These are phyloP conservation scores for Aspidapion aeneum DNA, from an alignment of 2,888 invertebrate genomes.

Conservation along the genomic window DNA sequence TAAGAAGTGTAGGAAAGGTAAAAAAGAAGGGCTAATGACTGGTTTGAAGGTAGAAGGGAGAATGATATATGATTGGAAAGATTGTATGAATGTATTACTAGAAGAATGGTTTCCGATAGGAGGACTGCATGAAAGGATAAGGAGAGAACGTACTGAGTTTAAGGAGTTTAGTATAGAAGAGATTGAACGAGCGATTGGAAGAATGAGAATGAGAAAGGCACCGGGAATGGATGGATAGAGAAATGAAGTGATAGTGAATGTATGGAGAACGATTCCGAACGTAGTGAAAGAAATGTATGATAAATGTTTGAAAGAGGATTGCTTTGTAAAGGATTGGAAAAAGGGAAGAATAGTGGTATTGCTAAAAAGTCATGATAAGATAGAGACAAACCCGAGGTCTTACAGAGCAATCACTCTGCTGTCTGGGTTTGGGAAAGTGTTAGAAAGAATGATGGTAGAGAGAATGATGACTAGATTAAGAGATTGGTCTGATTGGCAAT, in stretches of 20 bases:
- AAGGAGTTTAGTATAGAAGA: too few species aligned
- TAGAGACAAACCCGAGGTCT: background rate
- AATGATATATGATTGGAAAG: background rate
- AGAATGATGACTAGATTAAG: background rate
- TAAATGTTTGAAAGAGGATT: background rate
- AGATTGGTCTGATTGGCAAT: background rate
- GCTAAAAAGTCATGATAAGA: background rate
- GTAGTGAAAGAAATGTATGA: background rate
- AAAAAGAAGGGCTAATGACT: too few species aligned
- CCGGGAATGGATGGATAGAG: background rate
- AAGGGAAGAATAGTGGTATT: background rate
- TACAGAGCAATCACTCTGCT: background rate
- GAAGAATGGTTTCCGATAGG: background rate
- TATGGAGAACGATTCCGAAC: background rate
- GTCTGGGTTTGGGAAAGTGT: background rate
- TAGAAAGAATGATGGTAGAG: background rate
- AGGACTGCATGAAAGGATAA: too few species aligned
- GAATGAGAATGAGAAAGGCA: background rate
- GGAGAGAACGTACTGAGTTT: too few species aligned
- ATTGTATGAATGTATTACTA: background rate
- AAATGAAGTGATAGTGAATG: background rate
- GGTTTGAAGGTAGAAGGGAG: background rate
- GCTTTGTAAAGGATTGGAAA: background rate
- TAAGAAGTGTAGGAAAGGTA: too few species aligned
- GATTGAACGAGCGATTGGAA: background rate